phyloP scores from a whole-genome alignment of 2,888 invertebrate species.

The Scrobipalpa costella region DNA sequence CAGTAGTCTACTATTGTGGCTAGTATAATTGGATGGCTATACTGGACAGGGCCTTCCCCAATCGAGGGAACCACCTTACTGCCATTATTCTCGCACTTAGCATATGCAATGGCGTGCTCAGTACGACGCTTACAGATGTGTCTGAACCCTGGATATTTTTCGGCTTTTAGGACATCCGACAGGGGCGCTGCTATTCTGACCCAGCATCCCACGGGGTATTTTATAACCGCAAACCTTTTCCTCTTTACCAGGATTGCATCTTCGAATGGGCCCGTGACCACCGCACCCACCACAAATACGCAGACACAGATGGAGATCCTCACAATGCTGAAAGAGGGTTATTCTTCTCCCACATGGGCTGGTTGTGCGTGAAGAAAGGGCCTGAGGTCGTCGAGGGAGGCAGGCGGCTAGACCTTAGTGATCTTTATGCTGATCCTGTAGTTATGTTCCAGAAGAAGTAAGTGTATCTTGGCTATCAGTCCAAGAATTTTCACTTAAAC shows the following conservation, averaged over 20 bases:
- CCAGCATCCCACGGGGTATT: too few relatives aligned
- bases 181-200: too few relatives aligned
- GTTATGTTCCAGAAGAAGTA: constrained; percentile 93
- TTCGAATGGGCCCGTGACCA: constrained; percentile 87
- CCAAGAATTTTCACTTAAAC: not conserved
- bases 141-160: too few relatives aligned
- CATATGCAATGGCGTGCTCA: too few relatives aligned
- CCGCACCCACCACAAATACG: constrained; percentile 94
- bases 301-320: constrained; percentile 94
- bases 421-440: constrained; percentile 90
- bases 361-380: constrained; percentile 93
- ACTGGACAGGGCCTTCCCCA: too few relatives aligned
- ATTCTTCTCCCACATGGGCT: constrained; percentile 97
- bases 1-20: too few relatives aligned
- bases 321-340: constrained; percentile 94
- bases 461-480: constrained; percentile 42
- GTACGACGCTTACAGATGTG: too few relatives aligned
- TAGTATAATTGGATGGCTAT: too few relatives aligned
- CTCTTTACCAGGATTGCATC: constrained; percentile 78
- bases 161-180: too few relatives aligned
- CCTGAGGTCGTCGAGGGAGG: constrained; percentile 92
- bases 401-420: constrained; percentile 89
- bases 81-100: too few relatives aligned
- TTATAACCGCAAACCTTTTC: not conserved
- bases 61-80: too few relatives aligned